Conservation (phyloP, 2,888 invertebrate species). For the Volucella bombylans region DNA sequence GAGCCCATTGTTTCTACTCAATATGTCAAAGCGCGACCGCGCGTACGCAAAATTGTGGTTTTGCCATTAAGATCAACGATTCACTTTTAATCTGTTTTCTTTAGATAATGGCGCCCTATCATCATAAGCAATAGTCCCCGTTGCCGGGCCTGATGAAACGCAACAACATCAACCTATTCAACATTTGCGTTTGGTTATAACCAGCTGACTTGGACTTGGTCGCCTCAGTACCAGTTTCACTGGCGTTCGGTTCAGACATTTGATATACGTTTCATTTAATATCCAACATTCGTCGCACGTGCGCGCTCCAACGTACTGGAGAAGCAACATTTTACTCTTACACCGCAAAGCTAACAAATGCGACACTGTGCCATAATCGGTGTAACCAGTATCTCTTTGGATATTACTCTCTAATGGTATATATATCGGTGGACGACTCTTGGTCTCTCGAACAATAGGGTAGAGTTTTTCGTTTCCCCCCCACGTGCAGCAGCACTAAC, state of each 20-base stretch:
- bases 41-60: no score
- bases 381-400: constrained; percentile 20
- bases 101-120: neutral
- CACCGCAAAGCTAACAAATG: neutral
- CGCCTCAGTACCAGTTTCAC: constrained; percentile 56
- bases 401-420: constrained; percentile 31
- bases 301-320: constrained; percentile 46
- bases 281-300: constrained; percentile 56
- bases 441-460: constrained; percentile 16
- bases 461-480: constrained; percentile 30
- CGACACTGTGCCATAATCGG: neutral
- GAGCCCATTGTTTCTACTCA: no score
- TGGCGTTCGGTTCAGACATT: constrained; percentile 53
- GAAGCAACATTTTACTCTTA: constrained; percentile 25
- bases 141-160: constrained; percentile 21
- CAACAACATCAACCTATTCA: constrained; percentile 24
- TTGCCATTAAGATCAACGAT: neutral
- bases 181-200: constrained; percentile 31
- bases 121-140: neutral
- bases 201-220: constrained; percentile 30
- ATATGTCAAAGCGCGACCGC: no score
- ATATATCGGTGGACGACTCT: neutral
- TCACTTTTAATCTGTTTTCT: neutral
- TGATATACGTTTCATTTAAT: constrained; percentile 28
- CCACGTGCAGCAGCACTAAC: constrained; percentile 30